Base-by-base conservation (phyloP, 2,113 vertebrate species). In the Podarcis muralis region DNA sequence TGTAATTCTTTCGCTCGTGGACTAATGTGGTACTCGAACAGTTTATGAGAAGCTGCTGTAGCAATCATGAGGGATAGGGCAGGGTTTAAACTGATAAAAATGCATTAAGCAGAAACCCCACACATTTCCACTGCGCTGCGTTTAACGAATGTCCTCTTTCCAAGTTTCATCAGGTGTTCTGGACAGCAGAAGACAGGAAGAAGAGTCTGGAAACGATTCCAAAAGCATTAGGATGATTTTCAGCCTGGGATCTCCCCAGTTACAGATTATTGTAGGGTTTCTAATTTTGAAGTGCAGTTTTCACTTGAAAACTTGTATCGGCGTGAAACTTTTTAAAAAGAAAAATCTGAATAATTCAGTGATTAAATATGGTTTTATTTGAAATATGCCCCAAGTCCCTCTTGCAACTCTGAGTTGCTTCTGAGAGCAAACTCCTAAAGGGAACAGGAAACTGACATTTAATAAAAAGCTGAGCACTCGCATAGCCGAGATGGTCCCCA, bases 91-190 rank as follows among this genome's bases (percentile, higher is more conserved):
- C 0, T 79, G 87, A 90, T 84, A 89, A 92, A 88, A 95, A 94
- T 71, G 86, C 89, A 89, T 87, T 94, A 57, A 77, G 53, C 92
- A 94, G 94, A 93, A 93, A 77, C 84, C 30, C 6, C 18, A 66
- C 65, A 65, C 86, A 86, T 85, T 91, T 88, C 92, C 86, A 91
- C 92, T 89, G 89, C 0, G 1, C 77, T 80, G 53, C 40, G 81
- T 90, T 95, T 92, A 95, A 95, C 90, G 86, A 89, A 92, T 91
- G 91, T 82, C 77, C 87, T 90, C 83, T 92, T 96, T 90, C 79
- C 92, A 93, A 91, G 84, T 93, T 92, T 93, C 92, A 94, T 94
- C 95, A 94, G 93, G 77, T 94, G 90, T 93, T 88, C 88, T 90
- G 92, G 88, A 95, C 82, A 90, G 76, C 85, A 81, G 85, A 87